phyloP scores from a whole-genome alignment of 2,797 vertebrate species.

The Gambelia wislizenii region DNA sequence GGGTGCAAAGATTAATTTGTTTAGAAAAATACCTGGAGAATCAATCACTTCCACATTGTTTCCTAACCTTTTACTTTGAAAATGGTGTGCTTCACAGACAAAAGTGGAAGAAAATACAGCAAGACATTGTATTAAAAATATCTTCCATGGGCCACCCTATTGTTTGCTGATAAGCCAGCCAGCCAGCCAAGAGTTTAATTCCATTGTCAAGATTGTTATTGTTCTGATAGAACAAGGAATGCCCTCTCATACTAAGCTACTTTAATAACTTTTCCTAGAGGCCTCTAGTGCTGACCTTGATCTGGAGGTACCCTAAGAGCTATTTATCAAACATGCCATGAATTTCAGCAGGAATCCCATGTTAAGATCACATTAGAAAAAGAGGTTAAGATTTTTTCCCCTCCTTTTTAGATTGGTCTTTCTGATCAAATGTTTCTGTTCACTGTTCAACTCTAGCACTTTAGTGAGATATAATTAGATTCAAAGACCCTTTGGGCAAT shows the following conservation, averaged over 20 bases:
- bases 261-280: conserved; percentile 45
- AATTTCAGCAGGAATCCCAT: conserved; percentile 53
- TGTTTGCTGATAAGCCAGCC: neutral
- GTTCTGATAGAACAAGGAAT: neutral
- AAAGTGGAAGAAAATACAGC: neutral
- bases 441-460: neutral
- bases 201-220: neutral
- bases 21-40: conserved; percentile 7
- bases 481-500: neutral
- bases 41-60: conserved; percentile 23
- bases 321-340: conserved; percentile 51
- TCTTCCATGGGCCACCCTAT: neutral
- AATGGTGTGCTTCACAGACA: neutral
- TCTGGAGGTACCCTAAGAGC: conserved; percentile 49
- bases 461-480: conserved; percentile 18
- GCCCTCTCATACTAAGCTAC: neutral
- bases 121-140: neutral
- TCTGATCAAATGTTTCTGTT: conserved; percentile 53
- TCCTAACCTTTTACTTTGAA: neutral
- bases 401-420: conserved; percentile 30
- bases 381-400: conserved; percentile 12
- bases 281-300: conserved; percentile 31
- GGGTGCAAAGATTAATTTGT: neutral
- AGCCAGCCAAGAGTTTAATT: conserved; percentile 21
- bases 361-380: conserved; percentile 29